Base-by-base conservation (phyloP, 92 coral and sea anemone genomes). In the Zoanthus gigantus region DNA sequence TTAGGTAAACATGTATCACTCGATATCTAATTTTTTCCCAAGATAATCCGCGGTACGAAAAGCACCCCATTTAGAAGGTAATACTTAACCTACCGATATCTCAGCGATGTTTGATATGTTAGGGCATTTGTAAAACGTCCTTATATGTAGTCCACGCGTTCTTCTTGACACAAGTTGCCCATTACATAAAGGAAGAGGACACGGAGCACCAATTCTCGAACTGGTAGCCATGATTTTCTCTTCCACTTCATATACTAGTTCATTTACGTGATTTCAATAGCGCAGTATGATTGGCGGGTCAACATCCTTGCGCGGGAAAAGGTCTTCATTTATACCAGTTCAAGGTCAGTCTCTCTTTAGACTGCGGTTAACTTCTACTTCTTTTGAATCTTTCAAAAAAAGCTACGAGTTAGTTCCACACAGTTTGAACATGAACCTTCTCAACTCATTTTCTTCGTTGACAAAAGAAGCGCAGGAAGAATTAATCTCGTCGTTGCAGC, bases 251-350 rank as follows among this genome's bases (percentile, higher is more conserved):
- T 6, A 58, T 28, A 32, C 45, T 71, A 45, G 72, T 66, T 66
- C 72, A 66, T 66, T 66, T 42, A 66, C 72, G 34, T 66, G 72
- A n/a, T 14, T 32, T n/a, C 4, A 66, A 66, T 66, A 66, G 72
- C 42, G 42, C 72, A 66, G n/a, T 23, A 6, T 66, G 72, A 66
- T 66, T 66, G 42, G 72, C 13, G 42, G 28, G 34, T 66, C 7
- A 32, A 23, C 34, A 66, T 66, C 72, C 34, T 23, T 6, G 72
- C 9, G 72, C 72, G 72, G 72, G 42, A 66, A 66, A 66, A 28
- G 3, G 72, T 29, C 34, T 18, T 66, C 10, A n/a, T 28, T n/a
- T 29, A 4, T 28, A 11, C 42, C 18, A 66, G 72, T 66, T 66
- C 72, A 66, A 66, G 72, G 14, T 66, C 72, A 66, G 42, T 66